Evolutionary conservation across 1,140 invertebrate species (phyloP), one percentile per base, ranked within the genome.

Genomic region (Saccostrea cuccullata): DNA sequence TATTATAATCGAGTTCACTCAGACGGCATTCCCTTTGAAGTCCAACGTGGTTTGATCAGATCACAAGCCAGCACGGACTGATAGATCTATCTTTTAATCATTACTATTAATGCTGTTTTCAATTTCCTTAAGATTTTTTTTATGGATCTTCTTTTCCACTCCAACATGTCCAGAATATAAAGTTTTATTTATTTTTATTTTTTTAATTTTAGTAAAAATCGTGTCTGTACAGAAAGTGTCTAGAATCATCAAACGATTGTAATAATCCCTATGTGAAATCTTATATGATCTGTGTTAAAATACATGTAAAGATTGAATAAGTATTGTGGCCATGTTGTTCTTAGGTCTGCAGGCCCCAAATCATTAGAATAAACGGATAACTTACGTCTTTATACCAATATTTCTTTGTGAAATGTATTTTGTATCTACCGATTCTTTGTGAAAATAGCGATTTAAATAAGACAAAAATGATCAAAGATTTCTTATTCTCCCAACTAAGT

Each of bases 211-310:
- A 3, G 26, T 26, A 77, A 30, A 30, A 77, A 77, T 36, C 70
- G 30, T 77, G 70, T 77, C 30, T 26, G 70, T 77, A 40, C 70
- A 77, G 70, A 77, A 77, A 77, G 26, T 77, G 70, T 15, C 70
- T 26, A 77, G 70, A 30, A 77, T 30, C 70, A 77, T 77, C 70
- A 77, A 77, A 77, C 23, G 70, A 2, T 15, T 77, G 70, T 15
- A 30, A 15, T 77, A 77, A 77, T 77, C 70, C 67, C 30, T 77
- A 30, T 40, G 70, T 77, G 70, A 77, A 77, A 91, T 91, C 90
- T 92, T 92, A 92, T 92, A 90, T 87, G 90, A 88, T 85, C 86
- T 89, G 87, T 60, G 86, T 58, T 87, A 89, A 85, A 87, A 90
- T 89, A 87, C 90, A 86, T 85, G 70, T 84, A 86, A 88, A 85